A percentile compares a stretch with the other conserved stretches of the same genome.
Evolutionary conservation across 2,113 vertebrate species (phyloP).

Genomic region (Dromiciops gliroides): DNA sequence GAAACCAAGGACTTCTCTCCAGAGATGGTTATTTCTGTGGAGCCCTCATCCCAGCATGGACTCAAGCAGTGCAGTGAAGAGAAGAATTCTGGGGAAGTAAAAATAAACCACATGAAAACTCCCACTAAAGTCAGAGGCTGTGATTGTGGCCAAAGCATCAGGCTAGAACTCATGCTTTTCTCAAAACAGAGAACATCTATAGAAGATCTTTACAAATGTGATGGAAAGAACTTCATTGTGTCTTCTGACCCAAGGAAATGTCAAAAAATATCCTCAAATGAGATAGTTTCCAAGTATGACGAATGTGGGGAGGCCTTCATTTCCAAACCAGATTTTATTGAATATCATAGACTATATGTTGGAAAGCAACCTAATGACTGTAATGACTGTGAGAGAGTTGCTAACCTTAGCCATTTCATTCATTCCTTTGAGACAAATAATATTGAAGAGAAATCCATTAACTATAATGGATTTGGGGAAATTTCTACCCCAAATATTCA

Average conservation of each 20-base stretch:
- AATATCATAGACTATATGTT: neutral
- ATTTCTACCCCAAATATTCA: neutral
- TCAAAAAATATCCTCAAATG: neutral
- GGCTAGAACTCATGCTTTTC: neutral
- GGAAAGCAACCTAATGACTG: neutral
- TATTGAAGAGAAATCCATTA: neutral
- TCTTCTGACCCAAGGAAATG: neutral
- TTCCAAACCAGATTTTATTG: neutral
- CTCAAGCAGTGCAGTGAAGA: constrained; percentile 69
- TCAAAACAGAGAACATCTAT: neutral
- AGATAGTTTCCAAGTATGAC: neutral
- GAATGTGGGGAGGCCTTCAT: neutral
- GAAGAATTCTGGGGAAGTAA: constrained; percentile 56
- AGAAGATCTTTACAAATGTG: neutral
- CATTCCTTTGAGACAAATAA: neutral
- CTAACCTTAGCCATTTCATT: neutral
- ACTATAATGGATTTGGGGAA: neutral
- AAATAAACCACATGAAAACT: constrained; percentile 60
- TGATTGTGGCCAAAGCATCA: neutral
- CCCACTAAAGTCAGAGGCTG: neutral
- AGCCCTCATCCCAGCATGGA: constrained; percentile 69
- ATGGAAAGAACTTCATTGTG: neutral
- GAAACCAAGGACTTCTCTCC: constrained; percentile 47
- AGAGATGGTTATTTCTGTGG: constrained; percentile 69
- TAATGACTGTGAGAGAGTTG: neutral